Percentiles rank a stretch among this genome's conserved stretches.
These are phyloP conservation scores for Polypterus bichir DNA, from an alignment of 2,113 vertebrate genomes.

Conservation along the genomic window DNA sequence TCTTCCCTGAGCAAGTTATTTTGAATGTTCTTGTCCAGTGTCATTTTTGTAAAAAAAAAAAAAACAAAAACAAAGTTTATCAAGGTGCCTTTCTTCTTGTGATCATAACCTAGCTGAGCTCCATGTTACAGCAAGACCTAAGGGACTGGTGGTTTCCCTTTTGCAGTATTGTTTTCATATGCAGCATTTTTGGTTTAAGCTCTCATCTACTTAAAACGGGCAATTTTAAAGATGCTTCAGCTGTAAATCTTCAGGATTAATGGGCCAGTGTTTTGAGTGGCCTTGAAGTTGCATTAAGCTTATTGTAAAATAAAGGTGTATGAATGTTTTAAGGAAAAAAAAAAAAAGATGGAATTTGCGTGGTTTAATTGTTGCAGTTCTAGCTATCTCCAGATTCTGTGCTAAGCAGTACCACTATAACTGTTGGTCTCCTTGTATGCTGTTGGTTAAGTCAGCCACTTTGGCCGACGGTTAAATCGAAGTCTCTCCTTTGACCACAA, in stretches of 20 bases:
- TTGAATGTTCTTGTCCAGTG: conserved; percentile 72
- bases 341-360: conserved; percentile 37
- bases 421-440: too few species aligned
- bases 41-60: conserved; percentile 65
- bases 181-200: conserved; percentile 26
- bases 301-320: conserved; percentile 91
- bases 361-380: too few species aligned
- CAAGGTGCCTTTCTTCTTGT: conserved; percentile 60
- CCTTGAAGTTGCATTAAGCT: conserved; percentile 80
- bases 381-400: too few species aligned
- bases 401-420: too few species aligned
- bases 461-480: too few species aligned
- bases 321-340: conserved; percentile 77
- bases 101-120: conserved; percentile 43
- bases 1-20: conserved; percentile 38
- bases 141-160: conserved; percentile 39
- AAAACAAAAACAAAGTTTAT: conserved; percentile 29
- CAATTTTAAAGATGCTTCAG: conserved; percentile 37
- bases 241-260: conserved; percentile 64
- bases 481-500: too few species aligned
- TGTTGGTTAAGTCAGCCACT: too few species aligned
- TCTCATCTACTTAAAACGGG: conserved; percentile 34
- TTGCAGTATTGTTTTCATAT: conserved; percentile 17
- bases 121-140: conserved; percentile 43
- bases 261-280: conserved; percentile 65